Percentiles rank a stretch among this genome's conserved stretches.
Evolutionary conservation across 2,888 invertebrate species (phyloP).

Genomic region (Rugalucina vietnamica): DNA sequence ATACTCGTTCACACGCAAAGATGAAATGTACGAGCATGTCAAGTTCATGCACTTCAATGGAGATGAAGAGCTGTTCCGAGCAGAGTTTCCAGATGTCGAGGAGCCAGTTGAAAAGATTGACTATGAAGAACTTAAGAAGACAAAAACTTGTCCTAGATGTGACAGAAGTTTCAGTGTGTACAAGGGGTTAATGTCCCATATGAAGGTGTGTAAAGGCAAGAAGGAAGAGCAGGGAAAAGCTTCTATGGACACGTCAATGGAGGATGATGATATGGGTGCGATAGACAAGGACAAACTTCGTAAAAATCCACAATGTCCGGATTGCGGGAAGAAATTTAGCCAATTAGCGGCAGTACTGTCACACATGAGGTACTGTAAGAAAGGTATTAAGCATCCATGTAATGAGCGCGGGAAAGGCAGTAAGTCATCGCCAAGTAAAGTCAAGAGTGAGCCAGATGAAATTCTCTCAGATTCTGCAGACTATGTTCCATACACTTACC

Average conservation of each 20-base stretch:
- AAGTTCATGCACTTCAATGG: not conserved
- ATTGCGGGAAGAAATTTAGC: not conserved
- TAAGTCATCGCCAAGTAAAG: not conserved
- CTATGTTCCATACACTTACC: not conserved
- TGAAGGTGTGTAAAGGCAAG: no score
- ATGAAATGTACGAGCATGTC: not conserved
- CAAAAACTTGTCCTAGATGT: not conserved
- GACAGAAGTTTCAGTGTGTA: not conserved
- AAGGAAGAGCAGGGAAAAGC: no score
- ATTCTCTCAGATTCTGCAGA: not conserved
- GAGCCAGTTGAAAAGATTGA: not conserved
- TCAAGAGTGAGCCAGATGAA: not conserved
- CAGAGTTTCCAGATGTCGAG: not conserved
- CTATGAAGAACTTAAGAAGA: not conserved
- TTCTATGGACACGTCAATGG: no score
- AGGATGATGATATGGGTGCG: no score
- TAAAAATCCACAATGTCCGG: not conserved
- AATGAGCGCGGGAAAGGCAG: not conserved
- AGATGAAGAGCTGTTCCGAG: not conserved
- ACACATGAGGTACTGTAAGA: not conserved
- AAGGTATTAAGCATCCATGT: not conserved
- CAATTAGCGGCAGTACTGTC: not conserved
- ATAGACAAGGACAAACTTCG: not conserved
- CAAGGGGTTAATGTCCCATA: not conserved
- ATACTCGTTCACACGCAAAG: not conserved